Evolutionary conservation across 2,888 invertebrate genomes (phyloP).

Genomic region (Metellina segmentata): DNA sequence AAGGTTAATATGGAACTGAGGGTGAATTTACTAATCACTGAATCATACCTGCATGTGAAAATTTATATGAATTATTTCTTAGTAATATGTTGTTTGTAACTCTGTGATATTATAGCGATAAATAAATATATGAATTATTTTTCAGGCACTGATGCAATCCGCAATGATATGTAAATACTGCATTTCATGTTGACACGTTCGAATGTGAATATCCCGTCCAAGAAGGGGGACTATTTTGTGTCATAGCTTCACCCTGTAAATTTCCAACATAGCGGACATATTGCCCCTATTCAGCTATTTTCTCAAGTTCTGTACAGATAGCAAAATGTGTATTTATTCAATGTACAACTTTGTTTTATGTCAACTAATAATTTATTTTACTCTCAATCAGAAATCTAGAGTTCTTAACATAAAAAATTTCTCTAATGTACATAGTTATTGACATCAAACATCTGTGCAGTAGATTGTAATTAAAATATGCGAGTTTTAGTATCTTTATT

Average conservation of each 20-base stretch:
- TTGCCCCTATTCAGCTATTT: slow-evolving; percentile 75
- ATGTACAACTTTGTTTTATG: slow-evolving; percentile 60
- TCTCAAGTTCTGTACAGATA: slow-evolving; percentile 75
- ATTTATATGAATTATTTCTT: no score
- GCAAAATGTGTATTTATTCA: slow-evolving; percentile 72
- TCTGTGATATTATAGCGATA: background rate
- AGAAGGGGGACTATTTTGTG: slow-evolving; percentile 75
- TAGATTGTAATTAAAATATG: slow-evolving; percentile 75
- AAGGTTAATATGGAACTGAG: no score
- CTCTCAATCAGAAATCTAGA: slow-evolving; percentile 46
- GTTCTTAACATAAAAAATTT: slow-evolving; percentile 16
- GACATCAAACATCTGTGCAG: slow-evolving; percentile 58
- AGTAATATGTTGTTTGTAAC: no score
- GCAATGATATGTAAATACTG: slow-evolving; percentile 62
- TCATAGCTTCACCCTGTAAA: slow-evolving; percentile 76
- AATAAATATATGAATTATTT: slow-evolving; percentile 15
- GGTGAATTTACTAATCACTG: no score
- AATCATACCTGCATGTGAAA: no score
- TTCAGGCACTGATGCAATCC: slow-evolving; percentile 33
- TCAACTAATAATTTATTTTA: slow-evolving; percentile 69
- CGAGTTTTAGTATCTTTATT: slow-evolving; percentile 69
- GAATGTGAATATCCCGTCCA: slow-evolving; percentile 75
- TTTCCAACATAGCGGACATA: slow-evolving; percentile 74
- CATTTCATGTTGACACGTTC: slow-evolving; percentile 62
- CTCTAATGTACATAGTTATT: slow-evolving; percentile 40